Evolutionary conservation across 2,797 vertebrate species (phyloP).

Genomic region (Schizopygopsis pylzovi): DNA sequence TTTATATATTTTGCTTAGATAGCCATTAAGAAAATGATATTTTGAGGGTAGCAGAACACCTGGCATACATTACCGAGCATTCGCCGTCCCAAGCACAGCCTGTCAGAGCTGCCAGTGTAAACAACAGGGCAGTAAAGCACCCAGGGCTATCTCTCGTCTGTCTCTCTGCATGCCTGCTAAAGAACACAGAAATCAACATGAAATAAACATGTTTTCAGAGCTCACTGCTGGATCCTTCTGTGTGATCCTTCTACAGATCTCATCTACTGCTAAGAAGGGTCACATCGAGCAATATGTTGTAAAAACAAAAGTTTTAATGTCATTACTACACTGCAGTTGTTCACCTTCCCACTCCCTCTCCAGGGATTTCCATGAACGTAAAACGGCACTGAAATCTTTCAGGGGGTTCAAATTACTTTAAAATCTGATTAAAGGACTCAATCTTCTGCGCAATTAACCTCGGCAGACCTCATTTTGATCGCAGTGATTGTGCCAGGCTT

Average conservation of each 20-base stretch:
- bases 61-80: slow-evolving; percentile 62
- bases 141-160: slow-evolving; percentile 30
- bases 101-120: slow-evolving; percentile 34
- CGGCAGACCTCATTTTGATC: slow-evolving; percentile 60
- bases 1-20: background rate
- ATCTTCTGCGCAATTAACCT: slow-evolving; percentile 66
- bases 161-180: slow-evolving; percentile 31
- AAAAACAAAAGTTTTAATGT: slow-evolving; percentile 68
- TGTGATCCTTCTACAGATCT: background rate
- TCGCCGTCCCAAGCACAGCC: background rate
- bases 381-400: slow-evolving; percentile 55
- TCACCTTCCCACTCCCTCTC: slow-evolving; percentile 47
- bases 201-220: slow-evolving; percentile 35
- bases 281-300: background rate
- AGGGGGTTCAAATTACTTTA: slow-evolving; percentile 65
- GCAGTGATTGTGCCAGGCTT: slow-evolving; percentile 63
- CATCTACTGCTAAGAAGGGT: background rate
- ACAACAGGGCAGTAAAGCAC: slow-evolving; percentile 36
- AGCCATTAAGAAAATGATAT: background rate
- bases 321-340: slow-evolving; percentile 64
- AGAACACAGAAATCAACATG: slow-evolving; percentile 37
- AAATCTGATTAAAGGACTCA: slow-evolving; percentile 71
- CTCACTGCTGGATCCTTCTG: slow-evolving; percentile 14
- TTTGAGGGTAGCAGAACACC: slow-evolving; percentile 58
- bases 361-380: slow-evolving; percentile 37